Evolutionary conservation across 2,113 vertebrate genomes (phyloP), one percentile per base, ranked within the genome.

Genomic region (Ancistrus triradiatus): DNA sequence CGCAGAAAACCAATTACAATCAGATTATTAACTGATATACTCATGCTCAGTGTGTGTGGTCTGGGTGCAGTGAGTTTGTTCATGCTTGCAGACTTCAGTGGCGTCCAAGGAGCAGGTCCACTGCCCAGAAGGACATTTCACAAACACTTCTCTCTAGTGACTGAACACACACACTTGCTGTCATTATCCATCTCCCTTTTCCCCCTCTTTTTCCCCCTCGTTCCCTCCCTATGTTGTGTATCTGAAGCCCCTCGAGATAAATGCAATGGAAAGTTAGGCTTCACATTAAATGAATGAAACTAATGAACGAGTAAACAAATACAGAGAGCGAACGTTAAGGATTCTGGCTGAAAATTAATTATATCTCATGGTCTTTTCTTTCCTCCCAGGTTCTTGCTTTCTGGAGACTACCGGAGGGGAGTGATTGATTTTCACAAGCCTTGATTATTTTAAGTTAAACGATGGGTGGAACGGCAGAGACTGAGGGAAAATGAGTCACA

Each of bases 261-360:
- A 56, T 50, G 31, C 13, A 50, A 33, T 35, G 53, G 19, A 22
- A 50, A 15, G 15, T 37, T 35, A 17, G n/a, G 50, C 56, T 61
- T 46, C 13, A 10, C 27, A 52, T 28, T 68, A 55, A 68, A 59
- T 53, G 6, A 59, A 35, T 31, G 6, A 57, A 53, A 73, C 6
- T 57, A 42, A 52, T 47, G 48, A 46, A 74, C 42, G 63, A 66
- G 69, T 59, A 73, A 49, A 49, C 48, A 58, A 38, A 33, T 59
- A 33, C 42, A 47, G 24, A 17, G 37, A 21, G 25, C 22, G 17
- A 47, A 53, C 42, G 25, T 24, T 43, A 59, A 56, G 17, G 44
- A 61, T 6, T 15, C 24, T 51, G 48, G 72, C 57, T 66, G 47
- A 62, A 74, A 62, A 63, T 53, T 27, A 69, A 74, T 60, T n/a